Evolutionary conservation across 2,888 invertebrate genomes (phyloP).

Genomic region (Stenotaenia linearis): DNA sequence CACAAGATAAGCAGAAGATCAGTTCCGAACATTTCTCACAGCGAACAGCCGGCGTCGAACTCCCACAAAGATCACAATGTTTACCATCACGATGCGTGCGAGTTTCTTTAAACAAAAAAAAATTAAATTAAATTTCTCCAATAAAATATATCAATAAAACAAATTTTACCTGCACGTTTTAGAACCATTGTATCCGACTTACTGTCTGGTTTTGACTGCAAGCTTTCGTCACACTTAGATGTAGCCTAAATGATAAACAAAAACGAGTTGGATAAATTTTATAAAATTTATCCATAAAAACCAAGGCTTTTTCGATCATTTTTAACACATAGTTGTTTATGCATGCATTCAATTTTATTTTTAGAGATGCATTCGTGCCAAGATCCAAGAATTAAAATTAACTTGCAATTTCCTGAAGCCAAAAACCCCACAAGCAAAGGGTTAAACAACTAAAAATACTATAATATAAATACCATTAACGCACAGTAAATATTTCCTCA

Average conservation of each 20-base stretch:
- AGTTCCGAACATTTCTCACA: conserved; percentile 78
- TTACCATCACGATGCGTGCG: conserved; percentile 51
- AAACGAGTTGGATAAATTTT: background rate
- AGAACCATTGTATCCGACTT: background rate
- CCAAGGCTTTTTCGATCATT: background rate
- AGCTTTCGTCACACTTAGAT: background rate
- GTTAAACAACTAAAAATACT: background rate
- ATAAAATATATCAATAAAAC: background rate
- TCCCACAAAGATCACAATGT: conserved; percentile 80
- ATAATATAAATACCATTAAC: background rate
- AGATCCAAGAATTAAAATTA: background rate
- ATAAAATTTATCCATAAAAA: background rate
- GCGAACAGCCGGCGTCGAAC: conserved; percentile 69
- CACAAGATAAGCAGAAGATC: conserved; percentile 82
- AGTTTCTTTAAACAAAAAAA: no score
- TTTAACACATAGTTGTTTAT: background rate
- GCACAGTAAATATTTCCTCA: background rate
- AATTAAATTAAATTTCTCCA: no score
- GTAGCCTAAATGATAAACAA: background rate
- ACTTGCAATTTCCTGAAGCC: conserved; percentile 8
- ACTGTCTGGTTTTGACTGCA: background rate
- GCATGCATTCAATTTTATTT: background rate
- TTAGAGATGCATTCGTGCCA: background rate
- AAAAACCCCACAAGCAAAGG: background rate
- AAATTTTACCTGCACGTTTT: background rate